Percentiles rank a stretch among this genome's conserved stretches.
Evolutionary conservation across 1,140 invertebrate species (phyloP).

Genomic region (Muscidifurax raptorellus): DNA sequence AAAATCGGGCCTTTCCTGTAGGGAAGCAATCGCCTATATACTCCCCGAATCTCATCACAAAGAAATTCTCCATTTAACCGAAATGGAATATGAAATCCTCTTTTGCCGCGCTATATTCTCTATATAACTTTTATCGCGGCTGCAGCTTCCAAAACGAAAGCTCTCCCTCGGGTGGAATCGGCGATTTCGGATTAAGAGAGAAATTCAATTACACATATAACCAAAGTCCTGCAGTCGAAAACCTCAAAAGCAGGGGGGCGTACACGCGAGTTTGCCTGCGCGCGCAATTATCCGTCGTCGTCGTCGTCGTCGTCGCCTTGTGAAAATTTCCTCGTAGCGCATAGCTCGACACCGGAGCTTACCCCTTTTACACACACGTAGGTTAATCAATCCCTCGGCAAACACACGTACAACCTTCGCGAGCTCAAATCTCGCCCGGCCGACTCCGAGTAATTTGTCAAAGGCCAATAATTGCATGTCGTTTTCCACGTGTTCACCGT

Average conservation of each 20-base stretch:
- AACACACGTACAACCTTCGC: background rate
- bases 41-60: background rate
- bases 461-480: slow-evolving; percentile 31
- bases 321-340: background rate
- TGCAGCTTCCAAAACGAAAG: background rate
- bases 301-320: background rate
- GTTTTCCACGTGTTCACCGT: background rate
- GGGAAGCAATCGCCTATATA: background rate
- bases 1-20: background rate
- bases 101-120: background rate
- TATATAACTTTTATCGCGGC: background rate
- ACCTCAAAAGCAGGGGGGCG: background rate
- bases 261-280: too few species aligned
- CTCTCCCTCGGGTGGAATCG: background rate
- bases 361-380: background rate
- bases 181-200: background rate
- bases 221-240: background rate
- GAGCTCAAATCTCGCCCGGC: background rate
- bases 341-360: background rate
- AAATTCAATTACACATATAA: background rate
- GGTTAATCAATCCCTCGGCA: background rate
- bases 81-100: background rate
- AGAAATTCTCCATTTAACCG: background rate
- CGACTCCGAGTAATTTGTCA: slow-evolving; percentile 11
- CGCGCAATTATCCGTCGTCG: background rate